These are phyloP conservation scores for Apamea crenata DNA, from an alignment of 2,888 invertebrate genomes.

Conservation along the genomic window DNA sequence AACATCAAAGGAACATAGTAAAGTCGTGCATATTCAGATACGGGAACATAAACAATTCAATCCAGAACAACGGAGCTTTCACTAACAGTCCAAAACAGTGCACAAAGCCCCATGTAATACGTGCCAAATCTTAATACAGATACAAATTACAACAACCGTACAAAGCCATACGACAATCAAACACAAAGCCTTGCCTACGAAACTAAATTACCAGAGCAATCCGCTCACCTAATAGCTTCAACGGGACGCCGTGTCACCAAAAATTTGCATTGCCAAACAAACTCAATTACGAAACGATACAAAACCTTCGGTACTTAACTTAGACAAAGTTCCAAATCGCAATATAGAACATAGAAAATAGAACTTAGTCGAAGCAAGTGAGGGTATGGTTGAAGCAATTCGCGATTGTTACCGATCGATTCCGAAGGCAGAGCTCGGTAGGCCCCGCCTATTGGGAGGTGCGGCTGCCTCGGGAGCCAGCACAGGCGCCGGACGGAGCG, in stretches of 20 bases:
- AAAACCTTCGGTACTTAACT: slow-evolving; percentile 62
- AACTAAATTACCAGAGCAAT: slow-evolving; percentile 89
- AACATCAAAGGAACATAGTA: slow-evolving; percentile 41
- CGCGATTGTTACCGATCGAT: slow-evolving; percentile 86
- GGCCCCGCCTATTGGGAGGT: slow-evolving; percentile 89
- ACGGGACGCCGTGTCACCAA: slow-evolving; percentile 86
- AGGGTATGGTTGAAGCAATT: slow-evolving; percentile 77
- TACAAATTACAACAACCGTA: slow-evolving; percentile 82
- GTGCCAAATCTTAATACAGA: slow-evolving; percentile 75
- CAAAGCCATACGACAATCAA: slow-evolving; percentile 78
- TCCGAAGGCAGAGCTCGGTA: slow-evolving; percentile 86
- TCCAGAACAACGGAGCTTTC: slow-evolving; percentile 73
- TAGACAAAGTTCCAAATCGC: slow-evolving; percentile 76
- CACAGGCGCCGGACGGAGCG: slow-evolving; percentile 86
- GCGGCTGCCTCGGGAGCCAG: slow-evolving; percentile 88
- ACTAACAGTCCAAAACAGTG: slow-evolving; percentile 73
- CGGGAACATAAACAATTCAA: slow-evolving; percentile 55
- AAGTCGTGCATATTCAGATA: slow-evolving; percentile 47
- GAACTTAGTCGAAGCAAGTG: slow-evolving; percentile 75
- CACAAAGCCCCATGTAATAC: slow-evolving; percentile 73
- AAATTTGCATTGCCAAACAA: slow-evolving; percentile 84
- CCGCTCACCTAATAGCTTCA: slow-evolving; percentile 86
- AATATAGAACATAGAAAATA: slow-evolving; percentile 49
- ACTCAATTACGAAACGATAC: slow-evolving; percentile 75
- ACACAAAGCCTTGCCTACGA: slow-evolving; percentile 88